phyloP scores from a whole-genome alignment of 2,113 vertebrate genomes.

The Callaeas wilsoni region DNA sequence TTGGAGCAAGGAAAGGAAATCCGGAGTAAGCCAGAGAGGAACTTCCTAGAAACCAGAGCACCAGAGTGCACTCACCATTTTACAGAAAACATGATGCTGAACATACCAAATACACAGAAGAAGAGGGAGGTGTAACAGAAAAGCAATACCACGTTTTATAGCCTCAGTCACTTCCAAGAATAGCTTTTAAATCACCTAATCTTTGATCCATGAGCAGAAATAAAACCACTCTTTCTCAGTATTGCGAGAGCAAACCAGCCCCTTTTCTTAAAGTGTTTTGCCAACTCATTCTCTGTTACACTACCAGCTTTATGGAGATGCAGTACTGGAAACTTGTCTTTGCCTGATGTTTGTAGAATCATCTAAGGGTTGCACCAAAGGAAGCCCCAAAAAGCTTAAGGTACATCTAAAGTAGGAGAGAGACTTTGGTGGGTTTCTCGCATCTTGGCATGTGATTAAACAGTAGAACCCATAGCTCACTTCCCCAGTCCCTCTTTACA shows the following conservation, averaged over 20 bases:
- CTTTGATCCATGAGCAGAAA: not conserved
- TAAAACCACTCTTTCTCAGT: not conserved
- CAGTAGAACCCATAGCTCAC: accelerated
- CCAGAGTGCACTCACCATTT: not conserved
- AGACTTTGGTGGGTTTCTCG: not conserved
- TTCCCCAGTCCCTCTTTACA: not conserved
- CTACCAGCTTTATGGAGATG: not conserved
- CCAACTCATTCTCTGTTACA: not conserved
- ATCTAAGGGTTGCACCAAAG: not conserved
- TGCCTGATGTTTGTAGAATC: too few relatives aligned
- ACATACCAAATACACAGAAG: not conserved
- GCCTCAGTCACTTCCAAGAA: not conserved
- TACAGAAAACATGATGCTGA: not conserved
- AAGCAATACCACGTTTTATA: not conserved
- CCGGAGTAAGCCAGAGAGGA: not conserved
- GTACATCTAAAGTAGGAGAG: not conserved
- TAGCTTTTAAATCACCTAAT: not conserved
- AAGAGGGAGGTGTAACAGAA: not conserved
- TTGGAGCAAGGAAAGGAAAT: not conserved
- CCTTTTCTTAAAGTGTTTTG: not conserved
- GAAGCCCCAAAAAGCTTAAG: not conserved
- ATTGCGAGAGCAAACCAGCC: not conserved
- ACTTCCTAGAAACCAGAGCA: not conserved
- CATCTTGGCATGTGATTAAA: not conserved
- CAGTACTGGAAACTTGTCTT: not conserved